phyloP scores from a whole-genome alignment of 2,797 vertebrate species.

The Enteromius radiatus region DNA sequence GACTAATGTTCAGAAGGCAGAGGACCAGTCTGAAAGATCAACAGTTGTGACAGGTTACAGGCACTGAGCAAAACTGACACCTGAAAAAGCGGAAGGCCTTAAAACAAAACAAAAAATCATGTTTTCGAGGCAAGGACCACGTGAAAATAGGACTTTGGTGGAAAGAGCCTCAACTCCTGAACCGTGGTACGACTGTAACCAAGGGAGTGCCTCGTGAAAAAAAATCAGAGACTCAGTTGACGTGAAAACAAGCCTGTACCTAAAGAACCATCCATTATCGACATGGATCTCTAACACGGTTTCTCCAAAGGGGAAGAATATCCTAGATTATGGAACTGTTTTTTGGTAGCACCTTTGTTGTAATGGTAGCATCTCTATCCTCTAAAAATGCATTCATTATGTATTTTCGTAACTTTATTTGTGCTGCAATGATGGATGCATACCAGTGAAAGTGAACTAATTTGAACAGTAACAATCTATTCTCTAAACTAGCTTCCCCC shows the following conservation, averaged over 20 bases:
- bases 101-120: conserved; percentile 31
- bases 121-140: conserved; percentile 37
- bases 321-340: conserved; percentile 62
- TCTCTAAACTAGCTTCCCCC: conserved; percentile 67
- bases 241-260: conserved; percentile 71
- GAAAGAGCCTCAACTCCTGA: conserved; percentile 41
- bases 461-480: conserved; percentile 69
- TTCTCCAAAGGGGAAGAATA: conserved; percentile 69
- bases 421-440: conserved; percentile 68
- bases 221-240: conserved; percentile 55
- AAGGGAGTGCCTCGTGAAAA: conserved; percentile 66
- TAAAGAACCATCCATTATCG: conserved; percentile 64
- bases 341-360: conserved; percentile 69
- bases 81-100: conserved; percentile 57
- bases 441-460: conserved; percentile 69
- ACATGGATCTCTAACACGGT: conserved; percentile 62
- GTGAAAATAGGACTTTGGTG: conserved; percentile 38
- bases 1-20: conserved; percentile 56
- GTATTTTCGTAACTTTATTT: conserved; percentile 67
- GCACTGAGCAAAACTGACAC: conserved; percentile 73
- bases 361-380: conserved; percentile 72
- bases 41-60: conserved; percentile 76
- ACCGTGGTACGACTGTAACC: conserved; percentile 48
- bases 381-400: conserved; percentile 64
- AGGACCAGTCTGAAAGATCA: conserved; percentile 73